A percentile compares a stretch with the other conserved stretches of the same genome.
Evolutionary conservation across 2,888 invertebrate genomes (phyloP).

Genomic region (Mallateleia sp.): DNA sequence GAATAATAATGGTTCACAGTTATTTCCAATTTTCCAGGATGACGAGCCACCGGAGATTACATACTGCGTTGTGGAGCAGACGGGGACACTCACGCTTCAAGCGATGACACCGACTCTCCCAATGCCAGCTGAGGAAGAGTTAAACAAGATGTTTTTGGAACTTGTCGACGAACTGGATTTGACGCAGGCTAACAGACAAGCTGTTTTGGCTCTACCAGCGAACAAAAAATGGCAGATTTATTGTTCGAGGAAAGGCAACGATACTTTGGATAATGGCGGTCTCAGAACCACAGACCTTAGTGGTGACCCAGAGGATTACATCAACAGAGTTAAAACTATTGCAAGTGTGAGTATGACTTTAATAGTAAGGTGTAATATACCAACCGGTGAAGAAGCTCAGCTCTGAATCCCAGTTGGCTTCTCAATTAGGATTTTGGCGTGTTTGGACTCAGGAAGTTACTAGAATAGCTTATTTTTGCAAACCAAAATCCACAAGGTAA

Average conservation of each 20-base stretch:
- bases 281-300: conserved; percentile 92
- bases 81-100: conserved; percentile 95
- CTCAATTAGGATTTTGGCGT: too few species aligned
- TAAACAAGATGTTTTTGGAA: conserved; percentile 98
- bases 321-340: conserved; percentile 96
- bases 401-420: too few species aligned
- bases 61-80: conserved; percentile 97
- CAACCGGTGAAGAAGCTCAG: too few species aligned
- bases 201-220: conserved; percentile 97
- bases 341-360: conserved; percentile 92
- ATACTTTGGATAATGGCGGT: conserved; percentile 91
- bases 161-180: conserved; percentile 98
- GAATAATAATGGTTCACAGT: conserved; percentile 57
- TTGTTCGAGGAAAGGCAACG: conserved; percentile 95
- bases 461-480: too few species aligned
- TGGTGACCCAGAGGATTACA: conserved; percentile 97
- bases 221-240: conserved; percentile 99
- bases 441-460: too few species aligned
- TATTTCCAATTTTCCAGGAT: conserved; percentile 91
- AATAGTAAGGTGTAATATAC: too few species aligned
- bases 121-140: conserved; percentile 97
- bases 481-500: too few species aligned
- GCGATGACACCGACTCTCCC: conserved; percentile 97
- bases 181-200: conserved; percentile 97
- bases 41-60: conserved; percentile 99